Percentiles rank a stretch among this genome's conserved stretches.
These are phyloP conservation scores for Petrosia ficiformis DNA, from an alignment of 37 sponge, comb jelly and placozoan genomes.

Conservation along the genomic window DNA sequence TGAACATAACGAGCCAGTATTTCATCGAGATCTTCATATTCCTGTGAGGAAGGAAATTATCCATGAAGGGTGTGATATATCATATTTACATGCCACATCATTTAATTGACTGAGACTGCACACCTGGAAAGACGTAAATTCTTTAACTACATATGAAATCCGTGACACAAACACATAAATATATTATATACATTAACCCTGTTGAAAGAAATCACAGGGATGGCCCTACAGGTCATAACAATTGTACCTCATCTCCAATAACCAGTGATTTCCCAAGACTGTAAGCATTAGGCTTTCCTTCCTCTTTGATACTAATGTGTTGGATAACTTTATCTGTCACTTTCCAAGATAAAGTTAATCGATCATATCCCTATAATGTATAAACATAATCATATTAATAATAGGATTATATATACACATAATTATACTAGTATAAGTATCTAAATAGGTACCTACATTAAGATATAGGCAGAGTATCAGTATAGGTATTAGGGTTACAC, in stretches of 20 bases:
- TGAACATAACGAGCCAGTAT: slow-evolving; percentile 93
- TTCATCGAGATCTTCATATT: slow-evolving; percentile 98
- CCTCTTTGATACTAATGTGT: slow-evolving; percentile 92
- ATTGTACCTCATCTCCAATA: slow-evolving; percentile 89
- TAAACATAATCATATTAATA: background rate
- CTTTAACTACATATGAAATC: background rate
- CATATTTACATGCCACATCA: too few relatives aligned
- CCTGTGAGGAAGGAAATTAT: slow-evolving; percentile 35
- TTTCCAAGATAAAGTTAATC: slow-evolving; percentile 92
- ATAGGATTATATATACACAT: too few relatives aligned
- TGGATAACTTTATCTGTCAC: slow-evolving; percentile 76
- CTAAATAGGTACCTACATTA: background rate
- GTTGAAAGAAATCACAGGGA: too few relatives aligned
- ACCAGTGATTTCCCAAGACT: slow-evolving; percentile 81
- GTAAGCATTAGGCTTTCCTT: slow-evolving; percentile 84
- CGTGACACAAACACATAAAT: background rate
- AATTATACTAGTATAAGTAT: too few relatives aligned
- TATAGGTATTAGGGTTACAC: too few relatives aligned
- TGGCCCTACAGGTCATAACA: too few relatives aligned
- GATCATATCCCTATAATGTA: slow-evolving; percentile 66
- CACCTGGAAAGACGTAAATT: background rate
- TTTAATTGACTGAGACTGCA: background rate
- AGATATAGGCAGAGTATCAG: background rate
- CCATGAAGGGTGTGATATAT: background rate
- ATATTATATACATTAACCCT: too few relatives aligned